Percentiles rank a stretch among this genome's conserved stretches.
Evolutionary conservation across 2,113 vertebrate genomes (phyloP).

Genomic region (Antennarius striatus): DNA sequence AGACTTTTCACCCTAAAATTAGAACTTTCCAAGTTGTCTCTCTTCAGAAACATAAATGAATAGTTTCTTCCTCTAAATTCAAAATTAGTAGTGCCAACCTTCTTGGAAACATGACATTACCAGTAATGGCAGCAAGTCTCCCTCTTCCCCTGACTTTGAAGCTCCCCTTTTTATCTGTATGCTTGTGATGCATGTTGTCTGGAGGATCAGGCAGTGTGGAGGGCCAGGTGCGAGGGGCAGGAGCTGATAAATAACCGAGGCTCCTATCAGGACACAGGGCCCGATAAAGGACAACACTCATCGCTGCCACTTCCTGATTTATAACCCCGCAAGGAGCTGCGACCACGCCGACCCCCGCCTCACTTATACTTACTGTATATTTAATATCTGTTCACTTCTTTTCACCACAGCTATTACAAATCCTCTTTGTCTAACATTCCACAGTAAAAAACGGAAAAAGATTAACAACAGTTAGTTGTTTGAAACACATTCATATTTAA

Average conservation of each 20-base stretch:
- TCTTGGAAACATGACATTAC: constrained; percentile 30
- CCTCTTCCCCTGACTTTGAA: constrained; percentile 40
- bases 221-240: constrained; percentile 59
- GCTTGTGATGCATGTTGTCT: constrained; percentile 44
- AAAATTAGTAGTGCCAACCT: constrained; percentile 23
- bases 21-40: constrained; percentile 12
- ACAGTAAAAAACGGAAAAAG: no score
- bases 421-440: no score
- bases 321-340: constrained; percentile 42
- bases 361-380: constrained; percentile 10
- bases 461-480: no score
- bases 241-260: constrained; percentile 68
- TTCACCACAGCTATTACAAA: not conserved
- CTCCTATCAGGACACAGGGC: constrained; percentile 62
- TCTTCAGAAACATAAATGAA: constrained; percentile 3
- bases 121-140: constrained; percentile 30
- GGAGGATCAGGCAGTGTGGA: constrained; percentile 56
- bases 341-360: constrained; percentile 24
- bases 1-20: constrained; percentile 19
- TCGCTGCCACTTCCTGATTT: constrained; percentile 62
- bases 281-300: constrained; percentile 70
- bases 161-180: constrained; percentile 27
- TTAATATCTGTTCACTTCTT: constrained; percentile 21
- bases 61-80: constrained; percentile 5
- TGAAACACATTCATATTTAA: no score